Conservation (phyloP, 2,113 vertebrate species). For the Phyllopteryx taeniolatus region DNA sequence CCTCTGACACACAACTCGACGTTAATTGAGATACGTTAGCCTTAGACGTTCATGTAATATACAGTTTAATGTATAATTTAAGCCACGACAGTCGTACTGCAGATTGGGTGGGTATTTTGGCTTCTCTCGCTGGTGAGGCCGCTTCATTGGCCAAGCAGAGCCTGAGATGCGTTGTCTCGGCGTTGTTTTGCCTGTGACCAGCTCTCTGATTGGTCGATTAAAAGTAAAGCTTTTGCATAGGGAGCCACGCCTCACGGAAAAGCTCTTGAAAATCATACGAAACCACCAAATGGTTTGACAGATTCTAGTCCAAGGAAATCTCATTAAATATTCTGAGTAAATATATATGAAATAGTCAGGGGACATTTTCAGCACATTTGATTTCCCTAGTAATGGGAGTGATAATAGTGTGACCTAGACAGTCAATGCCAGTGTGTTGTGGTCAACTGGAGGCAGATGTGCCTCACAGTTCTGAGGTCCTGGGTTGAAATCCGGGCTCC, state of each 20-base stretch:
- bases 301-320: not conserved
- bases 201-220: slow-evolving; percentile 65
- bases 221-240: slow-evolving; percentile 50
- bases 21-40: not conserved
- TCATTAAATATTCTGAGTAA: not conserved
- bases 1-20: not conserved
- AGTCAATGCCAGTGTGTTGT: not conserved
- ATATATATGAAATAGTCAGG: not conserved
- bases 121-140: slow-evolving; percentile 34
- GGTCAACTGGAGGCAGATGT: too few relatives aligned
- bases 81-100: slow-evolving; percentile 65
- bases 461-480: not conserved
- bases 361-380: not conserved
- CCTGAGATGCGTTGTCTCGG: slow-evolving; percentile 32
- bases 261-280: slow-evolving; percentile 22
- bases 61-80: slow-evolving; percentile 39
- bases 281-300: slow-evolving; percentile 10
- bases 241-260: slow-evolving; percentile 36
- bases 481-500: not conserved
- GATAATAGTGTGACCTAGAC: not conserved
- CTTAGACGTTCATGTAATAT: not conserved
- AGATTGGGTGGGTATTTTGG: slow-evolving; percentile 67
- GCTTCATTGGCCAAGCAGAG: slow-evolving; percentile 59
- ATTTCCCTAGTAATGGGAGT: not conserved
- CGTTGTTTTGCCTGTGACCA: slow-evolving; percentile 61